Evolutionary conservation across 2,797 vertebrate genomes (phyloP), one percentile per base, ranked within the genome.

Genomic region (Halcyon badia): DNA sequence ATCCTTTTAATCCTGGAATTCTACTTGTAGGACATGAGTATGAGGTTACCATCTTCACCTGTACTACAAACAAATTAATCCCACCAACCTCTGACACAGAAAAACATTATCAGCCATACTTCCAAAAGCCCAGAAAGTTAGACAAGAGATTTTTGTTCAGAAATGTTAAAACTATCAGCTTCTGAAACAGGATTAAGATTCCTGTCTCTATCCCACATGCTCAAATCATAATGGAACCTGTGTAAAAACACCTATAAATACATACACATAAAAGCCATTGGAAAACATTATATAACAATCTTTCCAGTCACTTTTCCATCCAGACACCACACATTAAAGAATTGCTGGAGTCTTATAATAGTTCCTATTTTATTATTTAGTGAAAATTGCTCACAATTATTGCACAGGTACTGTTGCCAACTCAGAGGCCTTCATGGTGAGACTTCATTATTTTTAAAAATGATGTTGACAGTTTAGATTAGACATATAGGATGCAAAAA

Each of bases 171-270:
- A 89, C 25, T 33, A 87, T 66, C 51, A 33, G 60, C 66, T 84
- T 84, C 88, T 76, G 77, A 90, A 91, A 81, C 3, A 68, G 18
- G 58, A 95, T 90, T 44, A 81, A 83, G 48, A 94, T 66, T 87
- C 49, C 81, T n/a, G 22, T 49, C 48, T 62, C 37, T 65, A 22
- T 41, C n/a, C 37, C 30, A 56, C 52, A 69, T 20, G 37, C 57
- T 87, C 78, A 89, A 72, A 90, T 82, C 18, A 77, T 42, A 89
- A 68, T 25, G 24, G 31, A 95, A 85, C 37, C 39, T 39, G 25
- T 28, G 30, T 42, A 91, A 83, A 85, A 86, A 46, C 12, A 68
- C 31, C 85, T 73, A 87, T 60, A 77, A 80, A 89, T 72, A 66
- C 13, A 83, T 10, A 83, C 6, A 73, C 8, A 68, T 26, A 44